A percentile compares a stretch with the other conserved stretches of the same genome.
Conservation (phyloP, 2,888 invertebrate genomes). For the Latheticus oryzae region DNA sequence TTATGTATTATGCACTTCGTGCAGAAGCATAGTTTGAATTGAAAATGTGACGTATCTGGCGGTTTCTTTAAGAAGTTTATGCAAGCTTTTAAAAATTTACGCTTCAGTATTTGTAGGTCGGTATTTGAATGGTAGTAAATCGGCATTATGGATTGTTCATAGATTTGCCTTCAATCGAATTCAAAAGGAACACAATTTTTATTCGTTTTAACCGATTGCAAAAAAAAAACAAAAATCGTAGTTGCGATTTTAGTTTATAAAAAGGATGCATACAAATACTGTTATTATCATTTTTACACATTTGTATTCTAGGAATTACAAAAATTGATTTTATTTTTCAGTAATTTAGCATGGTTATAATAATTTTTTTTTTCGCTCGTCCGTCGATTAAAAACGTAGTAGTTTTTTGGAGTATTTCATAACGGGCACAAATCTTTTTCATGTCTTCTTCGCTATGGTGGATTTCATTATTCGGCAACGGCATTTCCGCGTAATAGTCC, state of each 20-base stretch:
- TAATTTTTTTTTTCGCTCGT: slow-evolving; percentile 22
- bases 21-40: slow-evolving; percentile 47
- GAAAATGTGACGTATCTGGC: slow-evolving; percentile 42
- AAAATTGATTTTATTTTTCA: too few relatives aligned
- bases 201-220: too few relatives aligned
- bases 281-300: too few relatives aligned
- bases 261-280: too few relatives aligned
- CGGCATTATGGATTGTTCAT: slow-evolving; percentile 7
- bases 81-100: slow-evolving; percentile 37
- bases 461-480: slow-evolving; percentile 33
- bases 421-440: slow-evolving; percentile 13
- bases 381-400: slow-evolving; percentile 14
- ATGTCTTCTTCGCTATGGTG: slow-evolving; percentile 19
- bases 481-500: slow-evolving; percentile 28
- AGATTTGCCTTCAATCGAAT: not conserved
- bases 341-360: too few relatives aligned
- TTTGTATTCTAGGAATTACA: too few relatives aligned
- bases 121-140: slow-evolving; percentile 8
- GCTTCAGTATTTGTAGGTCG: slow-evolving; percentile 15
- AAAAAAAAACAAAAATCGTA: too few relatives aligned
- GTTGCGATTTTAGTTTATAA: too few relatives aligned
- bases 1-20: slow-evolving; percentile 49
- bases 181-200: too few relatives aligned
- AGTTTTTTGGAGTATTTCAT: slow-evolving; percentile 13
- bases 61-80: slow-evolving; percentile 34